These are phyloP conservation scores for Arnoldichthys spilopterus DNA, from an alignment of 2,797 vertebrate genomes.

Conservation along the genomic window DNA sequence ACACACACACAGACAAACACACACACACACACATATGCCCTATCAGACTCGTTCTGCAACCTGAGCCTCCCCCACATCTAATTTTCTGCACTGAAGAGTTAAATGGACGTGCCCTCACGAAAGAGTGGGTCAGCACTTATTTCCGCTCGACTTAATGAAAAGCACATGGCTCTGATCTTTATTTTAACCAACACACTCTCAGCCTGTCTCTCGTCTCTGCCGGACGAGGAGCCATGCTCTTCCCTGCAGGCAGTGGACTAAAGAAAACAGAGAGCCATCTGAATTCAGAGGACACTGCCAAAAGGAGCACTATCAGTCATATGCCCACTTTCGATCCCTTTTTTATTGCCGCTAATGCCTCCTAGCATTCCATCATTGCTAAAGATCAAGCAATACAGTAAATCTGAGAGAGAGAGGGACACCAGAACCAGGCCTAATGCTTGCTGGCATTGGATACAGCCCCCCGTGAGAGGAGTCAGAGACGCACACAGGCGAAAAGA, in stretches of 20 bases:
- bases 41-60: conserved; percentile 46
- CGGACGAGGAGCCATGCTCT: conserved; percentile 27
- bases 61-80: conserved; percentile 48
- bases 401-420: conserved; percentile 30
- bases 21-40: conserved; percentile 28
- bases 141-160: conserved; percentile 86
- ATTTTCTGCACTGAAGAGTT: conserved; percentile 67
- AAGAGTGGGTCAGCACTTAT: conserved; percentile 82
- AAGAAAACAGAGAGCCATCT: conserved; percentile 33
- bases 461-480: conserved; percentile 14
- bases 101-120: conserved; percentile 75
- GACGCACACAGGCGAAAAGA: conserved; percentile 36
- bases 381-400: conserved; percentile 27
- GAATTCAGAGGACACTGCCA: conserved; percentile 20
- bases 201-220: conserved; percentile 49
- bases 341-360: conserved; percentile 5
- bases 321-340: background rate
- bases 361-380: background rate
- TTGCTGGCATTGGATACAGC: conserved; percentile 30
- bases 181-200: conserved; percentile 68
- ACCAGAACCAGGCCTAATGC: conserved; percentile 25
- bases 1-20: conserved; percentile 27
- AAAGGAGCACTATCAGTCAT: conserved; percentile 9
- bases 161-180: conserved; percentile 81
- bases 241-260: conserved; percentile 11